Percentiles rank a stretch among this genome's conserved stretches.
Evolutionary conservation across 2,113 vertebrate genomes (phyloP).

Genomic region (Elachura formosa): DNA sequence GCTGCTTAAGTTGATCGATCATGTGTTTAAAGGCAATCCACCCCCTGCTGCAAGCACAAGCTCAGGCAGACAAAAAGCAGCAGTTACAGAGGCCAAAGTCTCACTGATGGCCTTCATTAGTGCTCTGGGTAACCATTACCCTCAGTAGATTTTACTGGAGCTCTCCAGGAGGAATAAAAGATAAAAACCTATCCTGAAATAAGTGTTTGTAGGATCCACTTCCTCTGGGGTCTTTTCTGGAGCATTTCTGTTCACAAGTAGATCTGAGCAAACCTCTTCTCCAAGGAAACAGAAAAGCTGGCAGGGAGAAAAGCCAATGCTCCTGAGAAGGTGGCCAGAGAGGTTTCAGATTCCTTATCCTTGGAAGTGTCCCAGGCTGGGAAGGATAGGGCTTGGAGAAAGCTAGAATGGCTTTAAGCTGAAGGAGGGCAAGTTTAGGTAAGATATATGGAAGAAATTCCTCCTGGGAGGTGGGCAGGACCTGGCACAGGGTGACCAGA

Average conservation of each 20-base stretch:
- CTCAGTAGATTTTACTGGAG: background rate
- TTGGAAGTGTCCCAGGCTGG: background rate
- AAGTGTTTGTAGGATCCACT: background rate
- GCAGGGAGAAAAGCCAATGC: background rate
- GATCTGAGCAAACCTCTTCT: background rate
- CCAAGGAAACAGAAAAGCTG: background rate
- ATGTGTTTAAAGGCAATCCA: background rate
- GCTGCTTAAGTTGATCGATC: background rate
- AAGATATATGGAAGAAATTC: rapidly evolving
- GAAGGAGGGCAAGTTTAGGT: background rate
- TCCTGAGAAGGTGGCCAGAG: background rate
- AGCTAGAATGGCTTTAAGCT: background rate
- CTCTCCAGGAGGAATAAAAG: background rate
- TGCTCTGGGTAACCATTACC: background rate
- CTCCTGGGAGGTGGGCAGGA: background rate
- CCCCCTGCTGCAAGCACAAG: background rate
- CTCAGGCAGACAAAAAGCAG: background rate
- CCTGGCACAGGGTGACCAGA: background rate
- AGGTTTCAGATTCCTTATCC: background rate
- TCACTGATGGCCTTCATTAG: background rate
- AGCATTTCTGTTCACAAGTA: background rate
- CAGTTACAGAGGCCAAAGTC: background rate
- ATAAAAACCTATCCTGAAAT: background rate
- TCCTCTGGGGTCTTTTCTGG: background rate
- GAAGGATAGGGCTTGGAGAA: background rate